These are phyloP conservation scores for Meghimatium bilineatum DNA, from an alignment of 2,888 invertebrate genomes.

Conservation along the genomic window DNA sequence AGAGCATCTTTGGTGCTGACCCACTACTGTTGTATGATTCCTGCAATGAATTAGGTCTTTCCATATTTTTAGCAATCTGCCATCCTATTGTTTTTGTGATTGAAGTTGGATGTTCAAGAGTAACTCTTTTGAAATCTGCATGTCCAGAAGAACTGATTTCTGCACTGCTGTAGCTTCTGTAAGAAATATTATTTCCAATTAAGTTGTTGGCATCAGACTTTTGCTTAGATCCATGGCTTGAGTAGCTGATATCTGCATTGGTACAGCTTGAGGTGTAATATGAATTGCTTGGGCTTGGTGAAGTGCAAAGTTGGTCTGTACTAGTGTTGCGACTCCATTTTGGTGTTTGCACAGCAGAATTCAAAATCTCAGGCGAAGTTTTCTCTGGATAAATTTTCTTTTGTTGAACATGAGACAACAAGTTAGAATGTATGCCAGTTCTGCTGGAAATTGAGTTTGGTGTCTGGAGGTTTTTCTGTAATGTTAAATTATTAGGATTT, in stretches of 20 bases:
- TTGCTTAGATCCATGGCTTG: neutral
- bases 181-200: neutral
- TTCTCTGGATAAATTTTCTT: neutral
- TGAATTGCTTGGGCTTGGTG: neutral
- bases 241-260: neutral
- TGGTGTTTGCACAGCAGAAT: neutral
- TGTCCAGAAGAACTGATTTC: neutral
- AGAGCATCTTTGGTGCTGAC: neutral
- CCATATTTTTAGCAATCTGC: slow-evolving; percentile 32
- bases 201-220: neutral
- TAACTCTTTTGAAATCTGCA: neutral
- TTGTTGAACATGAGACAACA: neutral
- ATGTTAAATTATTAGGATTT: neutral
- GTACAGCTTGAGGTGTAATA: neutral
- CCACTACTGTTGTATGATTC: neutral
- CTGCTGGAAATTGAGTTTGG: neutral
- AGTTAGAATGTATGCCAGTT: neutral
- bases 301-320: neutral
- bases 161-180: neutral
- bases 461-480: neutral
- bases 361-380: neutral
- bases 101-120: neutral
- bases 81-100: neutral
- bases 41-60: neutral
- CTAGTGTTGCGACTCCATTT: neutral